phyloP scores from a whole-genome alignment of 2,797 vertebrate genomes.

The Artibeus lituratus region DNA sequence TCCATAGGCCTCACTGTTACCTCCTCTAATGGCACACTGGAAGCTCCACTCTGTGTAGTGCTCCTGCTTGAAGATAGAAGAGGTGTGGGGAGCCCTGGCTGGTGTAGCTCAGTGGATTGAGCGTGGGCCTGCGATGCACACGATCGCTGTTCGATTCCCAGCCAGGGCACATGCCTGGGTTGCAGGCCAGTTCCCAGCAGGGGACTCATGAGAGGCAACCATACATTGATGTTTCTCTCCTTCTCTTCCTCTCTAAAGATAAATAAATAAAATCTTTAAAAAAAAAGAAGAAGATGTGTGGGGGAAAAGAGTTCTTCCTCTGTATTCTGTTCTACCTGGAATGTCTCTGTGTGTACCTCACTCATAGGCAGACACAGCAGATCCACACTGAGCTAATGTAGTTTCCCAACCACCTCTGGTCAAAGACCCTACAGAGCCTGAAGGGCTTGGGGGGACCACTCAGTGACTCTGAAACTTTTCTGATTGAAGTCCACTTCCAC shows the following conservation, averaged over 20 bases:
- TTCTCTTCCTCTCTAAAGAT: too few relatives aligned
- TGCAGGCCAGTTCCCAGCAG: too few relatives aligned
- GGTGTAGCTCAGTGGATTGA: too few relatives aligned
- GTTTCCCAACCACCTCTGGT: not conserved
- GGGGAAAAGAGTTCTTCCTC: not conserved
- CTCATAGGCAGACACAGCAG: too few relatives aligned
- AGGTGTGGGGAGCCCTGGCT: too few relatives aligned
- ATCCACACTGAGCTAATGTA: not conserved
- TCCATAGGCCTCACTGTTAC: not conserved
- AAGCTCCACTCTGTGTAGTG: not conserved
- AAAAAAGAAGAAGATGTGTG: not conserved
- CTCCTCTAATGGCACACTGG: not conserved
- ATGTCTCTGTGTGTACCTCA: not conserved
- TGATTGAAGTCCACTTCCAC: not conserved
- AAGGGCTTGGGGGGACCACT: not conserved
- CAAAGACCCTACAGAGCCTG: not conserved
- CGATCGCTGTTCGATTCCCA: too few relatives aligned
- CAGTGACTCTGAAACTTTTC: not conserved
- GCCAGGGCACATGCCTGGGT: too few relatives aligned
- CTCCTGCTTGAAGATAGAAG: not conserved
- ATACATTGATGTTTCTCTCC: too few relatives aligned
- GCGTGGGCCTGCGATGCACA: too few relatives aligned
- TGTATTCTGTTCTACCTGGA: not conserved
- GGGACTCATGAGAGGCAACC: too few relatives aligned
- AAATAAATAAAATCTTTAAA: too few relatives aligned